Base-by-base conservation (phyloP, 1,140 invertebrate genomes). In the Nomia melanderi region DNA sequence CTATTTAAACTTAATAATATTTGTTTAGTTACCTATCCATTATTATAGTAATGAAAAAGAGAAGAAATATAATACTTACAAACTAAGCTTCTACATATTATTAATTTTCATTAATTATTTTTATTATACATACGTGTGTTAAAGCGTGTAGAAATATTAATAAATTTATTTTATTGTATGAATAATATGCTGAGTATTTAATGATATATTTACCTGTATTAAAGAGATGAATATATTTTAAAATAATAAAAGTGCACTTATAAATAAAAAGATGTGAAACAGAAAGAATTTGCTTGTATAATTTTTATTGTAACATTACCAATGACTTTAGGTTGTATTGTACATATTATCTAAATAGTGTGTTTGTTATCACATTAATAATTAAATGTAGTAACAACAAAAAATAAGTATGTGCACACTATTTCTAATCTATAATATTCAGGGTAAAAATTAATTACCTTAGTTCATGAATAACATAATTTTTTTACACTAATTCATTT, bases 321-420 rank as follows among this genome's bases (percentile, higher is more conserved):
- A 27, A 53, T 53, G 44, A 36, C 31, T 60, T 36, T 14, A 60
- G 31, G 17, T 36, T 60, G 6, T 36, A 36, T 60, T 60, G 23
- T 60, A 60, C 57, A 57, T 57, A 17, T 57, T 60, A 11, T 62
- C 47, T 67, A 77, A 75, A 31, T 69, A 69, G 66, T 64, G 60
- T 50, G 39, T 44, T 81, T 81, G 70, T 83, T 79, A 62, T 80
- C 76, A 59, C 76, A 78, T 77, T 79, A 81, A 56, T 75, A 75
- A 70, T 74, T 63, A 33, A 36, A 50, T 50, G 73, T 53, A 57
- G 67, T 78, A 66, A 72, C 12, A 62, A 59, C 57, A 66, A 11
- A 23, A 60, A 60, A 36, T n/a, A 57, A 63, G 25, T 66, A 54
- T 65, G 44, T 70, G 36, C 57, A 66, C 62, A 71, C 25, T 41